Evolutionary conservation across 2,888 invertebrate species (phyloP).

Genomic region (Halocaridina rubra): DNA sequence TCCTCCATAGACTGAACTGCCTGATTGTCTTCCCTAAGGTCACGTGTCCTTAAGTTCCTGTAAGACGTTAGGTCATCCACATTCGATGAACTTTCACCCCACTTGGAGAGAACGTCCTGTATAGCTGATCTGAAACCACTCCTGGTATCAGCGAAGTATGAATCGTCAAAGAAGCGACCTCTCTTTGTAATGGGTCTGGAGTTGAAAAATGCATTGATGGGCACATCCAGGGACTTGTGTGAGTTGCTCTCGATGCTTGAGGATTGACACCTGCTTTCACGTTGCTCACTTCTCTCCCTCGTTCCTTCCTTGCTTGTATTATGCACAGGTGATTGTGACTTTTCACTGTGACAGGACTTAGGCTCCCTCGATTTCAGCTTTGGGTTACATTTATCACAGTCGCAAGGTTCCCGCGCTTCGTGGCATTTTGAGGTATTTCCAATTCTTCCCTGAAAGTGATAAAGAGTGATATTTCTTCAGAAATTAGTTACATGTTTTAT

Average conservation of each 20-base stretch:
- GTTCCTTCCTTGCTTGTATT: not conserved
- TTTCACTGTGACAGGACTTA: not conserved
- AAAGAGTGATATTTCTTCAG: no score
- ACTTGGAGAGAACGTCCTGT: conserved; percentile 36
- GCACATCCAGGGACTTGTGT: not conserved
- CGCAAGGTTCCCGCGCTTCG: not conserved
- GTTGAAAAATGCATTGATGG: not conserved
- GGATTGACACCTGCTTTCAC: not conserved
- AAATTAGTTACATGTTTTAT: no score
- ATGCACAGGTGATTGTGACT: not conserved
- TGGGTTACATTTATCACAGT: not conserved
- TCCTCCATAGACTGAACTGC: conserved; percentile 33
- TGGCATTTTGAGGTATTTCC: not conserved
- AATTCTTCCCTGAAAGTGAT: not conserved
- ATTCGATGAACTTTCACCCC: conserved; percentile 17
- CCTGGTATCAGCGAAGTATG: conserved; percentile 49
- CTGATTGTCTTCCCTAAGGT: conserved; percentile 45
- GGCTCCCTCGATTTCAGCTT: not conserved
- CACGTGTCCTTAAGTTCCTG: conserved; percentile 36
- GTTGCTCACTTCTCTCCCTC: not conserved
- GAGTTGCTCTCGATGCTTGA: not conserved
- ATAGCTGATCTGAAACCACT: conserved; percentile 54
- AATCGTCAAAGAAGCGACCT: conserved; percentile 59
- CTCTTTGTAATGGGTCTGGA: conserved; percentile 10
- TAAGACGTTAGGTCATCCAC: conserved; percentile 43